phyloP scores from a whole-genome alignment of 2,113 vertebrate species.

The Crotalus horridus region DNA sequence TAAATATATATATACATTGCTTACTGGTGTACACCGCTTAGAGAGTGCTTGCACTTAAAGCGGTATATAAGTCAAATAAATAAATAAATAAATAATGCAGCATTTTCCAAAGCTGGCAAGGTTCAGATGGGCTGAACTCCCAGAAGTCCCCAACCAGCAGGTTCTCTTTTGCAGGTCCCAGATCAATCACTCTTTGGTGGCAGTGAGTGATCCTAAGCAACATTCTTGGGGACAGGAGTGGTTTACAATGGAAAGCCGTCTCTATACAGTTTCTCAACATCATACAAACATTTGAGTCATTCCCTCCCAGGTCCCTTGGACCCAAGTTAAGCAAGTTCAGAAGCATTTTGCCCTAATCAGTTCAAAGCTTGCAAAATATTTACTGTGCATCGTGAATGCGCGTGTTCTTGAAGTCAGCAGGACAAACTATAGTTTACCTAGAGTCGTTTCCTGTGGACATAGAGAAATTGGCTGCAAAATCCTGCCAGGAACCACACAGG shows the following conservation, averaged over 20 bases:
- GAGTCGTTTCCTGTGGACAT: background rate
- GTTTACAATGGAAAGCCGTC: background rate
- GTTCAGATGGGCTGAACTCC: background rate
- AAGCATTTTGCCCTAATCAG: conserved; percentile 1
- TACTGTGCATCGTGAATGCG: background rate
- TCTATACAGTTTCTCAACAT: background rate
- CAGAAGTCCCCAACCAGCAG: background rate
- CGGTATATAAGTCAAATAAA: no score
- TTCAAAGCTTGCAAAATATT: background rate
- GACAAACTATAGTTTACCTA: conserved; percentile 14
- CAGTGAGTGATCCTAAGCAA: background rate
- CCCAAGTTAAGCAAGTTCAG: background rate
- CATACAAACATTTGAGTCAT: background rate
- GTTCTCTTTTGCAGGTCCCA: background rate
- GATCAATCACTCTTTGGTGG: background rate
- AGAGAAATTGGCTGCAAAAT: background rate
- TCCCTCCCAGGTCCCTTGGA: background rate
- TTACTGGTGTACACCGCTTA: no score
- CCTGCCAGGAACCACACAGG: background rate
- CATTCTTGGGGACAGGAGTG: background rate
- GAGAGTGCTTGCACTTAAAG: no score
- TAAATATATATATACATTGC: no score
- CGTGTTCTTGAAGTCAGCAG: background rate
- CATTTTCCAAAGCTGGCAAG: background rate
- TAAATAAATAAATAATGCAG: no score